Base-by-base conservation (phyloP, 2,888 invertebrate species). In the Nudaria mundana region DNA sequence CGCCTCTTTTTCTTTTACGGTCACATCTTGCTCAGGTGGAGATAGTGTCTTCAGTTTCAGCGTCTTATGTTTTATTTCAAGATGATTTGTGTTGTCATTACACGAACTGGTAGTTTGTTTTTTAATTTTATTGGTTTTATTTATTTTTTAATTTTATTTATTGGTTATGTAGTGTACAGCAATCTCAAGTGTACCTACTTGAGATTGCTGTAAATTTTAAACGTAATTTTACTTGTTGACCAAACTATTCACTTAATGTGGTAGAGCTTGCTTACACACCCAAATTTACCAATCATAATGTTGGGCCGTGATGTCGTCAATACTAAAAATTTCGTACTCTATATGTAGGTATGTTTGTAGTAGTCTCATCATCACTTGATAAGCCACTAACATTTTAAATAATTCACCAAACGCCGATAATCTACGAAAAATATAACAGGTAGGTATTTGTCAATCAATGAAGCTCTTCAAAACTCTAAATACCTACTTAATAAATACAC, bases 1-100 rank as follows among this genome's bases (percentile, higher is more conserved):
- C 75, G 80, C 81, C 78, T 81, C 80, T 85, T 85, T 85, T 85
- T 86, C 86, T 86, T 85, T 86, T 84, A 87, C 83, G 80, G 86
- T 78, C 86, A 84, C 85, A 84, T 85, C 85, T 81, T 76, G 58
- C 53, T 66, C 76, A 77, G 76, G 74, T 72, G 63, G 48, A 69
- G 76, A 76, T 76, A 72, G 68, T 63, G 57, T 41, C 41, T 53
- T 53, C 59, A 63, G 60, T 57, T 57, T 48, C 45, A 42, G 30
- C 56, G 50, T 52, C 40, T 49, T 48, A 44, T 47, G 44, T 61
- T 56, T 55, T 44, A 63, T 67, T 67, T 64, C 62, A 63, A 57
- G 50, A 13, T 25, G 14, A 8, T 44, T 29, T 38, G 47, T 37
- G 22, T 23, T 3, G n/a, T 1, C 15, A 16, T 33, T 33, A 22